Percentiles rank a stretch among this genome's conserved stretches.
These are phyloP conservation scores for Herminia tarsipennalis DNA, from an alignment of 2,888 invertebrate genomes.

Conservation along the genomic window DNA sequence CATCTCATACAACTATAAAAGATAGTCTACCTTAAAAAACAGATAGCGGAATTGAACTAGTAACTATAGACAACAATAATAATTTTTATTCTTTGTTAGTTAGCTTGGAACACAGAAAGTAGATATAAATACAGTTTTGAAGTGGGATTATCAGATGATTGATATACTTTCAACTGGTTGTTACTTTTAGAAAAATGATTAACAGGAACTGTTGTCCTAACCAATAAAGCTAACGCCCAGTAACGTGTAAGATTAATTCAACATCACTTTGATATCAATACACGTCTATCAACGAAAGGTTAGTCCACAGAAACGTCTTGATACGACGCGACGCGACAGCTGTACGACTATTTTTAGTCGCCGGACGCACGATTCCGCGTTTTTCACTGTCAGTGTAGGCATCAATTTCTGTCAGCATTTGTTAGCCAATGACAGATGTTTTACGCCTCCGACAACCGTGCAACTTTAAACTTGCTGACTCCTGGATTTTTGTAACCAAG, in stretches of 20 bases:
- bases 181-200: neutral
- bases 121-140: too few relatives aligned
- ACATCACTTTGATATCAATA: slow-evolving; percentile 43
- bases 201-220: slow-evolving; percentile 13
- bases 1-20: too few relatives aligned
- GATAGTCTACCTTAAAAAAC: too few relatives aligned
- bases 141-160: too few relatives aligned
- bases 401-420: slow-evolving; percentile 83
- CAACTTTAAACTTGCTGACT: slow-evolving; percentile 28
- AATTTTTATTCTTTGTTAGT: too few relatives aligned
- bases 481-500: slow-evolving; percentile 30
- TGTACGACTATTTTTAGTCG: slow-evolving; percentile 74
- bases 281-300: slow-evolving; percentile 48
- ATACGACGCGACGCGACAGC: slow-evolving; percentile 75
- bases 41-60: too few relatives aligned
- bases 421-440: slow-evolving; percentile 83
- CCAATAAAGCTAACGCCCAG: slow-evolving; percentile 14
- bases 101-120: too few relatives aligned
- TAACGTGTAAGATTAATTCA: slow-evolving; percentile 29
- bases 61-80: too few relatives aligned
- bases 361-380: slow-evolving; percentile 79
- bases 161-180: neutral
- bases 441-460: slow-evolving; percentile 64
- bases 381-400: slow-evolving; percentile 82
- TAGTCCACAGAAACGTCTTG: slow-evolving; percentile 59